These are phyloP conservation scores for Mythimna loreyi DNA, from an alignment of 2,888 invertebrate genomes.

Conservation along the genomic window DNA sequence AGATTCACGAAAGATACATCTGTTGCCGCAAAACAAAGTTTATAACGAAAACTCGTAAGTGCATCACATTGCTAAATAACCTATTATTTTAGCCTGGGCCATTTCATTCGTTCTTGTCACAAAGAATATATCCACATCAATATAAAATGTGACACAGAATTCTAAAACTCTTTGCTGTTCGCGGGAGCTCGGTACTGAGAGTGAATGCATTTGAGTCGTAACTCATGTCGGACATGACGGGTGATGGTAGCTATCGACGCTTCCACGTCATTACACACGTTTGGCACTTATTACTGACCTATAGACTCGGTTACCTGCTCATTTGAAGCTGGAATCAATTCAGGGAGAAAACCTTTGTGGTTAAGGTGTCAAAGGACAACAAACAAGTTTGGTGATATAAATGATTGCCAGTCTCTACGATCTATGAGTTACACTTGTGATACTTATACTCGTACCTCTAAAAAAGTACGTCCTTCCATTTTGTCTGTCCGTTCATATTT, in stretches of 20 bases:
- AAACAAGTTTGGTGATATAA: constrained; percentile 40
- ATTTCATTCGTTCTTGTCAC: constrained; percentile 5
- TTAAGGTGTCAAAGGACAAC: constrained; percentile 19
- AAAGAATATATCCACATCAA: constrained; percentile 9
- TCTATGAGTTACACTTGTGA: constrained; percentile 49
- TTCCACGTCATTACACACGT: constrained; percentile 39
- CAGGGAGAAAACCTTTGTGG: constrained; percentile 15
- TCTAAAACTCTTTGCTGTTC: constrained; percentile 34
- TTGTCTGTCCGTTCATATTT: constrained; percentile 34
- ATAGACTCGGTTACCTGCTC: constrained; percentile 7
- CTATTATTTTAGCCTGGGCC: not conserved
- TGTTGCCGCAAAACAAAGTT: constrained; percentile 4
- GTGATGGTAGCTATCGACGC: constrained; percentile 38
- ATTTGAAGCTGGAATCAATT: constrained; percentile 25
- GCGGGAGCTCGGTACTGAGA: constrained; percentile 7
- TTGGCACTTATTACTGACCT: constrained; percentile 13
- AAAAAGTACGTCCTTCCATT: constrained; percentile 9
- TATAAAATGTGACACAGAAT: constrained; percentile 18
- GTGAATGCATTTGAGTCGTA: constrained; percentile 40
- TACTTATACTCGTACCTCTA: constrained; percentile 31
- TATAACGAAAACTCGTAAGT: not conserved
- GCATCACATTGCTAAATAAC: constrained; percentile 15
- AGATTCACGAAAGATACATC: not conserved
- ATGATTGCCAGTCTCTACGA: constrained; percentile 33
- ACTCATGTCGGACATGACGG: constrained; percentile 49